Base-by-base conservation (phyloP, 1,140 invertebrate genomes). In the Cardiocondyla obscurior region DNA sequence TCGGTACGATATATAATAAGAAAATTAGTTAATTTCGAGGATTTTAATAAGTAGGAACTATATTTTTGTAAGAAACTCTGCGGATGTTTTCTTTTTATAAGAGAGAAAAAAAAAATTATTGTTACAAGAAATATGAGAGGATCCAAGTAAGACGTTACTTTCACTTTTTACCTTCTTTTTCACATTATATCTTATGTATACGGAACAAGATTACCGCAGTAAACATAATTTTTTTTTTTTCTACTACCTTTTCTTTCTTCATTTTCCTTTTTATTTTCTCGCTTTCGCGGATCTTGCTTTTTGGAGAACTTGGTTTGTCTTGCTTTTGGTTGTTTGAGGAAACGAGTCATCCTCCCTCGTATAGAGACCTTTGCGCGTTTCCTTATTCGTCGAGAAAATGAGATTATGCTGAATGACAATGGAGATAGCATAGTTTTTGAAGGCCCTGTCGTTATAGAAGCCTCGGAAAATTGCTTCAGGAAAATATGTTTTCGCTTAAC, bases 401-500 rank as follows among this genome's bases (percentile, higher is more conserved):
- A 84, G 85, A 86, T 86, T 82, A 70, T 62, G 81, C 49, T 62
- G 53, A 44, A 53, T 60, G 44, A 73, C 77, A 60, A 86, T 19
- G 46, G 33, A 49, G 79, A 36, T 60, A 46, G 81, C n/a, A 86
- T 86, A 83, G 83, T 87, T 70, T 65, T 83, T 49, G 55, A 46
- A 28, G 55, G 39, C 55, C 4, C 28, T 19, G 19, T 58, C 44
- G 28, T 10, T 19, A 30, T 49, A 39, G 51, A 79, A 19, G 12
- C 14, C 22, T 3, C 3, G 7, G 10, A 28, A 22, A 42, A 16
- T 19, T 12, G 6, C 12, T 25, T 8, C 7, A n/a, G 53, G 74
- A 55, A 83, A 77, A 86, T 51, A 77, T 72, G 55, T 53, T 85
- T 82, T 86, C 46, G 79, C 77, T 72, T 86, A 86, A 86, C 69